Evolutionary conservation across 2,797 vertebrate species (phyloP), one percentile per base, ranked within the genome.

Genomic region (Cyclura pinguis): DNA sequence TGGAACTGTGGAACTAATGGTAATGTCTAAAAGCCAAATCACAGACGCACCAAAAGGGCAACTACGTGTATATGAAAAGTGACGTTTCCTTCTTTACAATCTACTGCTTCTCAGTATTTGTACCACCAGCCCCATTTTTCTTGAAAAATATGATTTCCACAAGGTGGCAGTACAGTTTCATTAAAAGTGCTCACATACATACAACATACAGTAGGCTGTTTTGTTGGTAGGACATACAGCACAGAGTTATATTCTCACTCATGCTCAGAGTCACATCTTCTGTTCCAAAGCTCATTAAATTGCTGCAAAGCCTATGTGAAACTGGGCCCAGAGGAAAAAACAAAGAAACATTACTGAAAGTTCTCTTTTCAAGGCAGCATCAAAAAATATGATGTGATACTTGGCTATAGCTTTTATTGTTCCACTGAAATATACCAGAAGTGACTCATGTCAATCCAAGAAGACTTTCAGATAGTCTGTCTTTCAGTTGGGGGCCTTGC

Each of bases 161-260:
- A 47, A 0, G 96, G 93, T 95, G 96, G 96, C 92, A 95, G 95
- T 5, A 90, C 90, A 0, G 94, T 32, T 89, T 42, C 89, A 91
- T 93, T 27, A 80, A 84, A 86, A 14, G 4, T 20, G 24, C 18
- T 81, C n/a, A 80, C 0, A 84, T 24, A 82, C 4, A 62, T 27
- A 57, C 38, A 38, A 38, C 84, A 85, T 42, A 38, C 3, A 77
- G 74, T 47, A 47, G 38, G 32, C 22, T 55, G 18, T 35, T n/a
- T 35, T 52, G 20, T 52, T 42, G 67, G 42, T 78, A 62, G 29
- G 47, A 1, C 1, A 4, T 27, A n/a, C 29, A 47, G 24, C 35
- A 72, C n/a, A 10, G 9, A 24, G 4, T 27, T 38, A 27, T 50
- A 32, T 24, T 5, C 32, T 76, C n/a, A 52, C 47, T 6, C 22